Base-by-base conservation (phyloP, 2,888 invertebrate species). In the Rhamphomyia laevipes region DNA sequence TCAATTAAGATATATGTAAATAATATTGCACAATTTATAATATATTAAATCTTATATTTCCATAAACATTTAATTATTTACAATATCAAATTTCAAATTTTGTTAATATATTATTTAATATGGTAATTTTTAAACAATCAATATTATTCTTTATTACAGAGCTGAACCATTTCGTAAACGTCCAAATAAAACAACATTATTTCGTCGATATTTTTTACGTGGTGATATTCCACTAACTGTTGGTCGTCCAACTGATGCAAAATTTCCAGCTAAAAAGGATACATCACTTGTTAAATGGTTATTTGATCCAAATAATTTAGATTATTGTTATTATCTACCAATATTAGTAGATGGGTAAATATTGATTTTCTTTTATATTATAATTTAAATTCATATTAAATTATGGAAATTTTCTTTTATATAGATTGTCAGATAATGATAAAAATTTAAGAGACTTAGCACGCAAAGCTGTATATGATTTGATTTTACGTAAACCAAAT, bases 311-410 rank as follows among this genome's bases (percentile, higher is more conserved):
- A 60, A 67, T 50, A 55, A 66, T 15, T 59, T 96, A 53, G 94
- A 96, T 67, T 95, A 89, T 66, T 88, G 89, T 62, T 90, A 92
- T 66, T 94, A 93, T 68, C 74, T 96, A 52, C 95, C 95, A 1
- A 80, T 95, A 73, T 94, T 96, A 70, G 89, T 92, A 63, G 93
- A 94, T 60, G 95, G 95, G 66, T 64, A 55, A 52, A 53, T 50
- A 16, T 48, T 47, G 15, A 21, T 3, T 13, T 12, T 3, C 10
- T 16, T 27, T 43, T 43, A 17, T 27, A 15, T 12, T 2, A 35
- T 4, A 35, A 35, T 5, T 35, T 35, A 2, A 5, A 35, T 33
- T 33, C 33, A 33, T 35, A 5, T 6, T 35, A 7, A 35, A 13
- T 9, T 30, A 9, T 11, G 11, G 6, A 9, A 30, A 16, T 31